These are phyloP conservation scores for Luffia ferchaultella DNA, from an alignment of 2,888 invertebrate genomes.

Conservation along the genomic window DNA sequence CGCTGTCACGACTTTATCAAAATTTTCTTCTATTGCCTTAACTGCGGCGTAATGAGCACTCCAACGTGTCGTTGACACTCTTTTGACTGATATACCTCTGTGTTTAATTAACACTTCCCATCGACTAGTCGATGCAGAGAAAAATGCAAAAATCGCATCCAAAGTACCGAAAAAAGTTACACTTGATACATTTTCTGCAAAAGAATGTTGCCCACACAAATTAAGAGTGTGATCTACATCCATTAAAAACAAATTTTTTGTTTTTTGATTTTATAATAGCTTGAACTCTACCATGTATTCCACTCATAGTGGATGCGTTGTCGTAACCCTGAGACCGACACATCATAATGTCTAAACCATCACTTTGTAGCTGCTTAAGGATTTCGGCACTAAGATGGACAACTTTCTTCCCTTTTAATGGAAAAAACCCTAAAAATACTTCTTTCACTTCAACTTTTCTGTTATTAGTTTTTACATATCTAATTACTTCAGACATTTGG, in stretches of 20 bases:
- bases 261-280: conserved; percentile 10
- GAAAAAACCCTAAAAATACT: conserved; percentile 4
- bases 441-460: conserved; percentile 11
- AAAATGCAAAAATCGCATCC: background rate
- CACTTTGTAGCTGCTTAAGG: conserved; percentile 4
- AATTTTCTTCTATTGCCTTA: conserved; percentile 4
- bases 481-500: conserved; percentile 10
- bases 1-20: conserved; percentile 9
- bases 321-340: conserved; percentile 10
- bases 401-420: conserved; percentile 5
- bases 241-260: conserved; percentile 10
- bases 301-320: conserved; percentile 5
- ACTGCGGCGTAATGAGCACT: conserved; percentile 4
- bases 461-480: conserved; percentile 7
- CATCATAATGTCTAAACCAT: conserved; percentile 8
- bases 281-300: conserved; percentile 6
- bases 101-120: too few species aligned
- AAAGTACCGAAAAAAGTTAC: background rate
- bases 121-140: background rate
- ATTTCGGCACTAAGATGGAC: conserved; percentile 8
- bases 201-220: conserved; percentile 6
- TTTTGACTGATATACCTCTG: conserved; percentile 2
- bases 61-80: conserved; percentile 1
- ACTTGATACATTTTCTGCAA: background rate
- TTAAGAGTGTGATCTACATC: conserved; percentile 8